Base-by-base conservation (phyloP, 2,888 invertebrate genomes). In the Patella ulyssiponensis region DNA sequence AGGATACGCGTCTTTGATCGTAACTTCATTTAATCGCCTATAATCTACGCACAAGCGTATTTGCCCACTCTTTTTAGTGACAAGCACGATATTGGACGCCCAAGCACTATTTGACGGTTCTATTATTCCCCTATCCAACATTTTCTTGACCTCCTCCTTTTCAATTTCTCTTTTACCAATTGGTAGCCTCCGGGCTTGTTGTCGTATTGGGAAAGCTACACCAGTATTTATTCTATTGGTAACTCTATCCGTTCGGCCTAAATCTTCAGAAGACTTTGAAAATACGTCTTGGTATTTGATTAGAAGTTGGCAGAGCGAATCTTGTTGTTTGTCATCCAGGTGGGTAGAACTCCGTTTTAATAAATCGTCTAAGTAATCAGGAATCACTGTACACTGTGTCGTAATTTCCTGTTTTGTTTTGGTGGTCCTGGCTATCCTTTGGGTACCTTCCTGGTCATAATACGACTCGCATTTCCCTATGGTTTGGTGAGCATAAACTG, bases 11-110 rank as follows among this genome's bases (percentile, higher is more conserved):
- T 80, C 81, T 53, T 79, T 80, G 7, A 74, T 64, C 7, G 80
- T 82, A 2, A 83, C 71, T 14, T 78, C 80, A 77, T 82, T 81
- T 15, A 83, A 52, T 3, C 44, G 20, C 5, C 82, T n/a, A 51
- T 83, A 84, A 56, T 83, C 82, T 3, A 83, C 70, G 27, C 81
- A 84, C n/a, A 81, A 79, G 52, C 82, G 51, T 17, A 70, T 56
- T 11, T 69, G 71, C 11, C 80, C 79, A 74, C 81, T 77, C 51
- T 77, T 79, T 75, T 83, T 82, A 0, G 56, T 53, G 0, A 82
- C 80, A 1, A 82, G 74, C 5, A 83, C 83, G 0, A 83, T 70
- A 15, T 79, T 80, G 5, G 79, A 78, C 4, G 77, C 69, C 81
- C 81, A 84, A 11, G 83, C 75, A 76, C 78, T 81, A 3, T 69